Evolutionary conservation across 2,888 invertebrate genomes (phyloP), one percentile per base, ranked within the genome.

Genomic region (Nemotelus pantherinus): DNA sequence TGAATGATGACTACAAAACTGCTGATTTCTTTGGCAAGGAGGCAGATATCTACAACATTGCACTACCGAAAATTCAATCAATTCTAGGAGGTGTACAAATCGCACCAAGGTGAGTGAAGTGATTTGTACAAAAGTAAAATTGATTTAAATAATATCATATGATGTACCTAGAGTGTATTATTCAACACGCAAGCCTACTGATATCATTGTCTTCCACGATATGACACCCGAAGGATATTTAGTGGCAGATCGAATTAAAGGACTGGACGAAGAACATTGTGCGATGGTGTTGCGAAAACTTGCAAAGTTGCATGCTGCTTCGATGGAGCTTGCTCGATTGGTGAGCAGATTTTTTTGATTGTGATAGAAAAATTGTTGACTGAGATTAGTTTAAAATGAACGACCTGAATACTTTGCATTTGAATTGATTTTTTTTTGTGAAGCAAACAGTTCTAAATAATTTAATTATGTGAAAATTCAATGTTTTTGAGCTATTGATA

Each of bases 291-390:
- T 90, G 3, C 85, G 86, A 75, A 88, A 88, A 80, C 83, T 91
- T 80, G 90, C 89, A 0, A 87, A 85, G 77, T 87, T 89, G 80
- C 91, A 91, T 81, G 90, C 89, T 0, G 86, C 88, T n/a, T 90
- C 90, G 0, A 87, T 90, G 77, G 87, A 89, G 44, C 81, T 90
- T 71, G 87, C 86, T 76, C 39, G 44, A 64, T 25, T 6, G 4
- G 64, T 64, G 41, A n/a, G 41, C 25, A 25, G 25, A 25, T 25
- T 25, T 25, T 25, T 25, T 53, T 10, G 10, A 53, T 53, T 53
- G 6, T 53, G 10, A 6, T 10, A 53, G 6, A 53, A 53, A 53
- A 53, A 53, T 53, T 53, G 53, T 53, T 53, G 6, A 10, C 6
- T 53, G 7, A 53, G 53, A 53, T 53, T 9, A 53, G 10, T 9